Evolutionary conservation across 1,140 invertebrate genomes (phyloP).

Genomic region (Neodiprion virginianus): DNA sequence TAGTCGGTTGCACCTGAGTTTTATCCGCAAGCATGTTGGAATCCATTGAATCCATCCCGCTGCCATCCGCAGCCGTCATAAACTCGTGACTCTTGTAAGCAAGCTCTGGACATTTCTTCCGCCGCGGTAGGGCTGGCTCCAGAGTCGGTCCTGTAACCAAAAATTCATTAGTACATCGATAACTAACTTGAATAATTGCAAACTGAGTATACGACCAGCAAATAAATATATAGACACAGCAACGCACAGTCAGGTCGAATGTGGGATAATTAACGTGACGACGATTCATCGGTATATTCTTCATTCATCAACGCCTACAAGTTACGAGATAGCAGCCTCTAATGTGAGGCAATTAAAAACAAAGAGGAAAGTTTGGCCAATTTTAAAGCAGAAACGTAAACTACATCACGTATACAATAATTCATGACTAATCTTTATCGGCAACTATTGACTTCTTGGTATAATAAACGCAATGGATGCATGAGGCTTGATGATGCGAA

Average conservation of each 20-base stretch:
- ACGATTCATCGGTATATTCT: background rate
- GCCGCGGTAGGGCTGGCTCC: constrained; percentile 82
- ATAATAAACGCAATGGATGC: too few species aligned
- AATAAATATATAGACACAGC: background rate
- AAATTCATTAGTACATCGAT: constrained; percentile 19
- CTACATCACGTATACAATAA: too few species aligned
- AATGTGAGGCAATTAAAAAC: too few species aligned
- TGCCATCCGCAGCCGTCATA: constrained; percentile 68
- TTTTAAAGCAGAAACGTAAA: too few species aligned
- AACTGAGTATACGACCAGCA: background rate
- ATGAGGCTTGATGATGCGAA: too few species aligned
- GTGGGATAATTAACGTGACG: background rate
- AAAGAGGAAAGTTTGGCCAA: too few species aligned
- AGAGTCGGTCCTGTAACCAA: constrained; percentile 64
- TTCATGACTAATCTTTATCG: too few species aligned
- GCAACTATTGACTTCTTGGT: too few species aligned
- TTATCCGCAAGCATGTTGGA: constrained; percentile 60
- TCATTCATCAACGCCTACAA: too few species aligned
- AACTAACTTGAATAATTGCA: background rate
- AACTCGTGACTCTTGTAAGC: constrained; percentile 85
- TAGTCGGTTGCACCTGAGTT: constrained; percentile 41
- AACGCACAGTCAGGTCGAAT: too few species aligned
- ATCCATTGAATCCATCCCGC: constrained; percentile 58
- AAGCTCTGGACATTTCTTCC: constrained; percentile 86
- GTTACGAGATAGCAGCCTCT: too few species aligned